phyloP scores from a whole-genome alignment of 2,797 vertebrate genomes.

The Characodon lateralis region DNA sequence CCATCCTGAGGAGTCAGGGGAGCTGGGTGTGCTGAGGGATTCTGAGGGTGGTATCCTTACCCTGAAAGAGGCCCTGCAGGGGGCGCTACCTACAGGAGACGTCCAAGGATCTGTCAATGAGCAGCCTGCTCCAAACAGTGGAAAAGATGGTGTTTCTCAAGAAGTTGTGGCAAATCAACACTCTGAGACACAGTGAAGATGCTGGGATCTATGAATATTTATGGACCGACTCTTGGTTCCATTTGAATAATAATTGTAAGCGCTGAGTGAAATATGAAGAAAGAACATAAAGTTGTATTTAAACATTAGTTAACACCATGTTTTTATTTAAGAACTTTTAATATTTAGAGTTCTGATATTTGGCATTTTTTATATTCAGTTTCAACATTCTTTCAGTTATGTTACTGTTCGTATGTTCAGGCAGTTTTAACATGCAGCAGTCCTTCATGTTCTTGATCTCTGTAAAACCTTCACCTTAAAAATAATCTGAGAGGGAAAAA shows the following conservation, averaged over 20 bases:
- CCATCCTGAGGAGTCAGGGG: conserved; percentile 84
- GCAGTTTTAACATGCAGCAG: conserved; percentile 37
- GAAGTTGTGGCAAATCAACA: conserved; percentile 16
- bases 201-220: neutral
- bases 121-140: neutral
- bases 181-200: conserved; percentile 2
- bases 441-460: neutral
- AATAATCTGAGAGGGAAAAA: neutral
- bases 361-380: neutral
- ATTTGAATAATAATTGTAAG: neutral
- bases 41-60: conserved; percentile 74
- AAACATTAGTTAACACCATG: conserved; percentile 4
- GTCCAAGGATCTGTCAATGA: neutral
- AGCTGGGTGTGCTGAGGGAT: conserved; percentile 88
- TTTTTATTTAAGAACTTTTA: neutral
- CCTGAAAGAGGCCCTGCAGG: conserved; percentile 83
- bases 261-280: neutral
- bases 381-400: conserved; percentile 1
- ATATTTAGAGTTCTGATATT: conserved; percentile 18
- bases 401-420: neutral
- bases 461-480: neutral
- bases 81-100: conserved; percentile 37
- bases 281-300: conserved; percentile 7
- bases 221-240: neutral
- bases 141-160: conserved; percentile 4